These are phyloP conservation scores for Pycnomerus fuliginosus DNA, from an alignment of 2,888 invertebrate genomes.

Conservation along the genomic window DNA sequence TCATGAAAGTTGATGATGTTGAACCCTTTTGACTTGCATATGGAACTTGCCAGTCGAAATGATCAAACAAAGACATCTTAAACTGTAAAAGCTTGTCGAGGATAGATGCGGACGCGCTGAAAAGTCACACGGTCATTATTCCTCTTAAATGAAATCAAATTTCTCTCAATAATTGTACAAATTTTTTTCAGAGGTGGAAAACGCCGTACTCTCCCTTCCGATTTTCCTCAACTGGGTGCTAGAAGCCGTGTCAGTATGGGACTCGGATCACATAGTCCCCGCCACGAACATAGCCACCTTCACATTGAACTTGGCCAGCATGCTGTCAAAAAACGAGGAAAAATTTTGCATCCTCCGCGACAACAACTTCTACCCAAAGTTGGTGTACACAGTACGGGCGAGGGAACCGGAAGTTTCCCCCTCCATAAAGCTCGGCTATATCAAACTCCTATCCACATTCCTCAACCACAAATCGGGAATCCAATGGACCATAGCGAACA, in stretches of 20 bases:
- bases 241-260: constrained; percentile 49
- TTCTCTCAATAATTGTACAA: constrained; percentile 1
- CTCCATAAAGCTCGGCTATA: constrained; percentile 66
- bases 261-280: constrained; percentile 25
- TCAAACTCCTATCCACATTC: constrained; percentile 62
- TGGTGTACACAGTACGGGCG: constrained; percentile 46
- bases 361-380: constrained; percentile 49
- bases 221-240: constrained; percentile 54
- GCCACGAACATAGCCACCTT: constrained; percentile 55
- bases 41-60: too few species aligned
- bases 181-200: constrained; percentile 45
- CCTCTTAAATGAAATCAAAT: too few species aligned
- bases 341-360: constrained; percentile 59
- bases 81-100: too few species aligned
- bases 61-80: too few species aligned
- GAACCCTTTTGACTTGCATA: too few species aligned
- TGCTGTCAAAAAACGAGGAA: constrained; percentile 60
- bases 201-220: constrained; percentile 44
- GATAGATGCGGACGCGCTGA: too few species aligned
- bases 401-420: constrained; percentile 54
- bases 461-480: constrained; percentile 65
- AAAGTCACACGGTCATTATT: too few species aligned
- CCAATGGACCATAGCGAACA: constrained; percentile 63
- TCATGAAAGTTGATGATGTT: too few species aligned
- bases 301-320: constrained; percentile 62